Evolutionary conservation across 1,140 invertebrate species (phyloP).

Genomic region (Leptinotarsa texana): DNA sequence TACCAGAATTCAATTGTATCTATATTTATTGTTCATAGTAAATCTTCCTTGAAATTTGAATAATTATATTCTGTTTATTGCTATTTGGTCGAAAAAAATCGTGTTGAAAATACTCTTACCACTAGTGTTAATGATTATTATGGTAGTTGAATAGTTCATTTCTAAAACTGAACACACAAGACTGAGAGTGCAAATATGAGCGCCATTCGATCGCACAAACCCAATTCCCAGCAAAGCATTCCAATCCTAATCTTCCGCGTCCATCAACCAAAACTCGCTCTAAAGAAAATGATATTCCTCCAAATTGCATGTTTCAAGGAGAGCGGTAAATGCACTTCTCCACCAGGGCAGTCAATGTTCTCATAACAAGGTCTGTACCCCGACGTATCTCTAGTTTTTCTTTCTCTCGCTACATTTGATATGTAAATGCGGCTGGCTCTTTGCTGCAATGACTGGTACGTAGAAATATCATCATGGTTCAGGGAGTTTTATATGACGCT

Average conservation of each 20-base stretch:
- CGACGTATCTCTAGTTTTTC: neutral
- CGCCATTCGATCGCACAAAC: too few relatives aligned
- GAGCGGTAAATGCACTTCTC: neutral
- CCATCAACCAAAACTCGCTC: neutral
- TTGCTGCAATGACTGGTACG: neutral
- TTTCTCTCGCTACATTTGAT: neutral
- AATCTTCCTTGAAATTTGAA: too few relatives aligned
- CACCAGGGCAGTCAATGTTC: conserved; percentile 4
- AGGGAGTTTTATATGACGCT: neutral
- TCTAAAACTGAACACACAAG: too few relatives aligned
- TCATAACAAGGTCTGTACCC: conserved; percentile 15
- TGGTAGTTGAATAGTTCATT: too few relatives aligned
- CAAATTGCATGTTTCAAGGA: neutral
- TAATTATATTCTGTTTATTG: too few relatives aligned
- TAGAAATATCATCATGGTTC: conserved; percentile 3
- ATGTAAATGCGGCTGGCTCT: neutral
- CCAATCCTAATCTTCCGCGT: neutral
- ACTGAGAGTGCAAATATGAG: too few relatives aligned
- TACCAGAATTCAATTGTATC: too few relatives aligned
- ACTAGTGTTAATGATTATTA: too few relatives aligned
- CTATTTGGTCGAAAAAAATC: too few relatives aligned
- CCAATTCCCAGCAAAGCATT: too few relatives aligned
- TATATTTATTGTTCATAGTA: too few relatives aligned
- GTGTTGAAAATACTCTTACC: too few relatives aligned
- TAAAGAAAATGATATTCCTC: conserved; percentile 3